Conservation (phyloP, 2,113 vertebrate species). For the Boulengeromyrus knoepffleri region DNA sequence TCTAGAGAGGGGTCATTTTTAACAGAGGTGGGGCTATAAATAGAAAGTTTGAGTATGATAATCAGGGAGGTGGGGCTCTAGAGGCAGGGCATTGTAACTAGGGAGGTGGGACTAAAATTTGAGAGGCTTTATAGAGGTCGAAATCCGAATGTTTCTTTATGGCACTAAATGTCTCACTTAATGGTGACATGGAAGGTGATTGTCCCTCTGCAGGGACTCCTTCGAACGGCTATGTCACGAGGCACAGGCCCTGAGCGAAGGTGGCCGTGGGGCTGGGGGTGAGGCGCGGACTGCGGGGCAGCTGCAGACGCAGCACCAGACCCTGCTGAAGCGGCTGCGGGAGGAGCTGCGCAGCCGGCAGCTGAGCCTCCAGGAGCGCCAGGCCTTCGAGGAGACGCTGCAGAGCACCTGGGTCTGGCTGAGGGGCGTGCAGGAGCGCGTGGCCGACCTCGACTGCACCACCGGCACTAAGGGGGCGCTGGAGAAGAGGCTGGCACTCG, state of each 20-base stretch:
- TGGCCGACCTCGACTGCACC: constrained; percentile 73
- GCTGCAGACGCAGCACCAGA: constrained; percentile 74
- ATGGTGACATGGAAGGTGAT: neutral
- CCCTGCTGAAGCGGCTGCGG: constrained; percentile 69
- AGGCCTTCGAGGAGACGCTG: constrained; percentile 77
- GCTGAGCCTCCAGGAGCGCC: constrained; percentile 74
- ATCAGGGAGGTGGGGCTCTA: neutral
- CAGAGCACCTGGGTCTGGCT: constrained; percentile 81
- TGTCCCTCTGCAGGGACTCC: constrained; percentile 63
- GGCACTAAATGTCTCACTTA: neutral
- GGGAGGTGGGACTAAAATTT: neutral
- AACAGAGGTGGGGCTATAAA: neutral
- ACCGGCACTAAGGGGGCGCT: constrained; percentile 73
- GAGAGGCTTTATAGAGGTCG: neutral
- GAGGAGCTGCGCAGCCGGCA: constrained; percentile 70
- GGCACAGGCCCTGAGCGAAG: constrained; percentile 73
- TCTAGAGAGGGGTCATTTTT: neutral
- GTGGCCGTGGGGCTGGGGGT: constrained; percentile 64
- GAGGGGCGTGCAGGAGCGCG: constrained; percentile 71
- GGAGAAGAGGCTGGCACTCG: constrained; percentile 69
- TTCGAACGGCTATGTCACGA: constrained; percentile 78
- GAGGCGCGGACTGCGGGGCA: constrained; percentile 68
- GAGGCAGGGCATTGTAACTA: neutral
- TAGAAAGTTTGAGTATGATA: neutral
- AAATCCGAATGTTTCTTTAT: neutral